Percentiles rank a stretch among this genome's conserved stretches.
Evolutionary conservation across 2,797 vertebrate species (phyloP).

Genomic region (Furcifer pardalis): DNA sequence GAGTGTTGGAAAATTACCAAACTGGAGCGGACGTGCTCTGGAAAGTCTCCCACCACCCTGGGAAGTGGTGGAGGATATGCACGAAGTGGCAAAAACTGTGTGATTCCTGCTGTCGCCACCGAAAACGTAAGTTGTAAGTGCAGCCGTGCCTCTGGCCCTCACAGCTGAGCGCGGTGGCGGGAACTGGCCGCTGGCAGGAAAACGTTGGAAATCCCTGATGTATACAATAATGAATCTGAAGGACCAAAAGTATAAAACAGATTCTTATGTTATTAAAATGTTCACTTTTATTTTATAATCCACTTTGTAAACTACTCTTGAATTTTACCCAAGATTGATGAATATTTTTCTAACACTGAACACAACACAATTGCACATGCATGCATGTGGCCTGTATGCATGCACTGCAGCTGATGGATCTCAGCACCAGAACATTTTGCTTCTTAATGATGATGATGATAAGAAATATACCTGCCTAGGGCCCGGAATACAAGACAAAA

Average conservation of each 20-base stretch:
- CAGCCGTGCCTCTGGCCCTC: too few relatives aligned
- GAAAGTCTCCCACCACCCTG: too few relatives aligned
- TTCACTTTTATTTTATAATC: background rate
- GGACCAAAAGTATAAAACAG: background rate
- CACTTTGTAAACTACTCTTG: background rate
- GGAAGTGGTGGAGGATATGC: too few relatives aligned
- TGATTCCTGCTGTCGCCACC: too few relatives aligned
- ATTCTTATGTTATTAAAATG: background rate
- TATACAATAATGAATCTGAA: background rate
- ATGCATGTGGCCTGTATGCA: background rate
- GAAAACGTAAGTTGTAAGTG: too few relatives aligned
- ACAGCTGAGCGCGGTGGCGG: too few relatives aligned
- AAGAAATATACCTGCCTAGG: constrained; percentile 87
- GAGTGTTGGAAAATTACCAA: too few relatives aligned
- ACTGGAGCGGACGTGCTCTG: too few relatives aligned
- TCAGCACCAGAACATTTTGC: background rate
- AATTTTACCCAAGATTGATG: background rate
- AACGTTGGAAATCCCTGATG: too few relatives aligned
- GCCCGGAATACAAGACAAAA: constrained; percentile 93
- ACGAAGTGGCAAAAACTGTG: too few relatives aligned
- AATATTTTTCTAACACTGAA: background rate
- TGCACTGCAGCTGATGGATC: background rate
- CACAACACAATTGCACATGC: background rate
- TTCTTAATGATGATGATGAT: too few relatives aligned
- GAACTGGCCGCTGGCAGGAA: too few relatives aligned